phyloP scores from a whole-genome alignment of 2,113 vertebrate species.

The Cryptomyrus ogoouensis region DNA sequence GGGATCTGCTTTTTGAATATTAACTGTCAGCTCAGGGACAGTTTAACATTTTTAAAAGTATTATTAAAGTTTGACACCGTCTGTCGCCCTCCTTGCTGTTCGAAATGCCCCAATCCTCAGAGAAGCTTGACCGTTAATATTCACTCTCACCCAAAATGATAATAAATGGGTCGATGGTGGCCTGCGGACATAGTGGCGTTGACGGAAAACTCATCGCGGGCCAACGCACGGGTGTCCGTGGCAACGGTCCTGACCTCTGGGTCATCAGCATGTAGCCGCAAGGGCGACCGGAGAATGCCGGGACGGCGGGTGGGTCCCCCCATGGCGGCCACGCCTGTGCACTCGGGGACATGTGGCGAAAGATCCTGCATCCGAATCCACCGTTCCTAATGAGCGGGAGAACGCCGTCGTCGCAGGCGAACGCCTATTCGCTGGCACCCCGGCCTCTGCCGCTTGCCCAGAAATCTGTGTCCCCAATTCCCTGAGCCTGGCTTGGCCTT shows the following conservation, averaged over 20 bases:
- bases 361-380: conserved; percentile 42
- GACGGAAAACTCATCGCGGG: not conserved
- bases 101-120: not conserved
- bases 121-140: not conserved
- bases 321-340: conserved; percentile 36
- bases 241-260: not conserved
- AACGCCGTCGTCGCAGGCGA: conserved; percentile 41
- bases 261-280: not conserved
- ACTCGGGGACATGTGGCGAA: conserved; percentile 45
- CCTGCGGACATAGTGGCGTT: conserved; percentile 26
- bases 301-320: conserved; percentile 22
- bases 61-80: not conserved
- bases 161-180: conserved; percentile 10
- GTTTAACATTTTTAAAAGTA: not conserved
- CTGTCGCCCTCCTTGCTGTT: not conserved
- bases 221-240: not conserved
- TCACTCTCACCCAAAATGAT: not conserved
- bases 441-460: conserved; percentile 36
- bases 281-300: not conserved
- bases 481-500: conserved; percentile 48
- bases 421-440: conserved; percentile 49
- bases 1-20: not conserved
- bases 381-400: conserved; percentile 30
- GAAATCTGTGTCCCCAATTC: conserved; percentile 60
- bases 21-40: not conserved